A percentile compares a stretch with the other conserved stretches of the same genome.
Evolutionary conservation across 1,140 invertebrate genomes (phyloP).

Genomic region (Drosophila subpulchrella): DNA sequence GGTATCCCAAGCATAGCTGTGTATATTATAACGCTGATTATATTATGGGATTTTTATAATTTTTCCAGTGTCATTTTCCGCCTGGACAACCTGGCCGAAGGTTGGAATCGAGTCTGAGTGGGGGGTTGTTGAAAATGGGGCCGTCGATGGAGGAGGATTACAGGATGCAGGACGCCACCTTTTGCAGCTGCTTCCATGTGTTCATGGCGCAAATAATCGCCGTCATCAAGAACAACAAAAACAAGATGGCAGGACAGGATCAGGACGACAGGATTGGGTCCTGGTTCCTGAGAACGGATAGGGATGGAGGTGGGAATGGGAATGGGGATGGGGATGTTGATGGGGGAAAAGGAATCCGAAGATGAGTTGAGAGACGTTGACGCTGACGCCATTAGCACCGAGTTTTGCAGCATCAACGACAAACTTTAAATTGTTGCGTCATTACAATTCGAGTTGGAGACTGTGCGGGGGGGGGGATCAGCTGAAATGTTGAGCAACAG

Average conservation of each 20-base stretch:
- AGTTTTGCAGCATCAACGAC: conserved; percentile 82
- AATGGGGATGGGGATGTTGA: too few species aligned
- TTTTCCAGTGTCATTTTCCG: conserved; percentile 17
- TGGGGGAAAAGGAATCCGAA: conserved; percentile 10
- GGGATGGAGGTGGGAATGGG: not conserved
- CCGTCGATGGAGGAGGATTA: conserved; percentile 6
- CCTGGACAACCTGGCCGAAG: conserved; percentile 37
- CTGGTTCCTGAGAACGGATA: not conserved
- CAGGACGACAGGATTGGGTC: conserved; percentile 15
- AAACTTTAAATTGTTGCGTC: conserved; percentile 82
- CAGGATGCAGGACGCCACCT: conserved; percentile 72
- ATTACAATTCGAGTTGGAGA: conserved; percentile 72
- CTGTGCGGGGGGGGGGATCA: conserved; percentile 2
- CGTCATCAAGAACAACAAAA: conserved; percentile 72
- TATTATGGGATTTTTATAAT: not conserved
- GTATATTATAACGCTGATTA: too few species aligned
- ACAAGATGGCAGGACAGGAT: conserved; percentile 34
- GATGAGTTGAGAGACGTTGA: conserved; percentile 70
- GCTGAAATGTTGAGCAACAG: conserved; percentile 38
- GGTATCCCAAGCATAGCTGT: too few species aligned
- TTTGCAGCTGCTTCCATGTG: conserved; percentile 78
- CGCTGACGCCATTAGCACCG: conserved; percentile 78
- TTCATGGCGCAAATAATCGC: conserved; percentile 78
- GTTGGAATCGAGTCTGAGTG: conserved; percentile 7
- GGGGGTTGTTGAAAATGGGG: conserved; percentile 32